Base-by-base conservation (phyloP, 2,888 invertebrate genomes). In the Lasioglossum morio region DNA sequence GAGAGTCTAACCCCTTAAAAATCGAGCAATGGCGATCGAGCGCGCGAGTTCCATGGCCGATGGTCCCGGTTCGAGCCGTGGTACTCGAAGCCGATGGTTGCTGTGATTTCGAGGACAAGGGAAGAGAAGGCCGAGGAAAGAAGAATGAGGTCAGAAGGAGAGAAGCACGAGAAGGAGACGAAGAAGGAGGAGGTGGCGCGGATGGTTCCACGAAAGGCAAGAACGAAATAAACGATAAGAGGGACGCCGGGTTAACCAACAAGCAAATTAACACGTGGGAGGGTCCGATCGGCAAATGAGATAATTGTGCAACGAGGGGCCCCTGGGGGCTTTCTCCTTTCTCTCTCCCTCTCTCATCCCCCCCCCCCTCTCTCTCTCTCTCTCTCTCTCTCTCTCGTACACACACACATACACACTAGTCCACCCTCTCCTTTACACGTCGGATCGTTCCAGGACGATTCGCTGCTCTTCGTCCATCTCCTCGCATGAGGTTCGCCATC, bases 251-350 rank as follows among this genome's bases (percentile, higher is more conserved):
- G 91, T 91, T 91, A 91, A 91, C 91, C 91, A 91, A 91, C 94
- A 95, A 95, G 95, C 95, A 95, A 95, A 95, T 95, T 95, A 95
- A 95, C 95, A 95, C 94, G 94, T 94, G 94, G 95, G 95, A 94
- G 94, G 94, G 94, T 93, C 93, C 92, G 95, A 94, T 94, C 94
- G 94, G 93, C 89, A 91, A 94, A 92, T 92, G 91, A 93, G 95
- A 95, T 94, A 94, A 94, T 92, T 92, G 92, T 92, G 91, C 90
- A 93, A 94, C 92, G 92, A 93, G 90, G 90, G 91, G 86, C 87
- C 87, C 87, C 87, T 87, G 57, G 37, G 77, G 86, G 86, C 84
- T 76, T 78, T 79, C 72, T 60, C 77, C 37, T 27, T 30, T 43
- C 23, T 43, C 73, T 57, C 77, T 73, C 46, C 43, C 19, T 40